Evolutionary conservation across 2,888 invertebrate genomes (phyloP), one percentile per base, ranked within the genome.

Genomic region (Chalcosyrphus nemorum): DNA sequence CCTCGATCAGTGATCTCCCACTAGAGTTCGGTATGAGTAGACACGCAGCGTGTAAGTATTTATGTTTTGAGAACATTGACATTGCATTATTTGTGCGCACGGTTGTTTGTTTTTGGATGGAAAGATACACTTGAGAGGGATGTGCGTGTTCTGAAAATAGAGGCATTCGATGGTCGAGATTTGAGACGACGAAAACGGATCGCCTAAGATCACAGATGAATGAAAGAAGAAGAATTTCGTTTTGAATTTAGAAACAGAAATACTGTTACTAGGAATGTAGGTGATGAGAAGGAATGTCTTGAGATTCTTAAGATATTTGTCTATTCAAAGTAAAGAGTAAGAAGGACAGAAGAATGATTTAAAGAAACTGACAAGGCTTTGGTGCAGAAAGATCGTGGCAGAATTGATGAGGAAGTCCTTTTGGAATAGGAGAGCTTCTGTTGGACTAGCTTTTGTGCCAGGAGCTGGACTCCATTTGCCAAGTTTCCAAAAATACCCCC

Each of bases 1-100:
- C 57, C 45, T 29, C 45, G 45, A 61, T 61, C 45, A 27, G 45
- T 61, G 43, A 43, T 43, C 43, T 57, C 19, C 32, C 32, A 24
- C 9, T 6, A 32, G 11, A 35, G 41, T 24, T 13, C 4, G 21
- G 57, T n/a, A 56, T 56, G n/a, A 38, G n/a, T n/a, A 24, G 9
- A 35, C 17, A 7, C 56, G 11, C 11, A 13, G 68, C 19, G 43
- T 24, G 68, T n/a, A n/a, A n/a, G n/a, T 38, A 56, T 68, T 75
- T 63, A 81, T 81, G 81, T 76, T 81, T 71, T 59, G 43, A 66
- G 81, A 81, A 81, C 81, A 81, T 81, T 81, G 81, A 81, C 81
- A 81, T 81, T 81, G 81, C 76, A 50, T 71, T 71, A 63, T 71
- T 43, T 45, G 9, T 38, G 70, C 13, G 70, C 13, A 38, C 15